phyloP scores from a whole-genome alignment of 2,888 invertebrate genomes.

The Lamellibrachia satsuma region DNA sequence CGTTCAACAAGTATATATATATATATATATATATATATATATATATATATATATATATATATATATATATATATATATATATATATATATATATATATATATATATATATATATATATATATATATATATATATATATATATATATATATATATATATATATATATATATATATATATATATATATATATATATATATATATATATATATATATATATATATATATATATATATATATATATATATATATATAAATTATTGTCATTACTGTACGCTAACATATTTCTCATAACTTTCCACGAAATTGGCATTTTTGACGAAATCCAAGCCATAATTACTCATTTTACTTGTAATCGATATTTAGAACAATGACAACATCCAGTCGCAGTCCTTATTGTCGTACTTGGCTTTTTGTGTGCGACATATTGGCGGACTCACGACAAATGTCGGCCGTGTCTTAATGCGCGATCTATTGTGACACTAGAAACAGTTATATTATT shows the following conservation, averaged over 20 bases:
- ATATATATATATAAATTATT: too few relatives aligned
- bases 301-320: background rate
- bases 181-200: too few relatives aligned
- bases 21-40: background rate
- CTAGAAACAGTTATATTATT: conserved; percentile 7
- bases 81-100: too few relatives aligned
- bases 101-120: too few relatives aligned
- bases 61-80: too few relatives aligned
- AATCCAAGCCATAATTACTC: background rate
- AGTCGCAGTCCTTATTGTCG: background rate
- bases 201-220: too few relatives aligned
- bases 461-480: background rate
- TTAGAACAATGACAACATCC: background rate
- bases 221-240: too few relatives aligned
- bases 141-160: too few relatives aligned
- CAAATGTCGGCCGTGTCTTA: background rate
- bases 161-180: too few relatives aligned
- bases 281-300: background rate
- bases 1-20: background rate
- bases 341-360: background rate
- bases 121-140: too few relatives aligned
- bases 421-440: background rate
- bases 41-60: too few relatives aligned
- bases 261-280: background rate
- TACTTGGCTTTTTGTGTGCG: background rate